Base-by-base conservation (phyloP, 2,888 invertebrate genomes). In the Ophion ventricosus region DNA sequence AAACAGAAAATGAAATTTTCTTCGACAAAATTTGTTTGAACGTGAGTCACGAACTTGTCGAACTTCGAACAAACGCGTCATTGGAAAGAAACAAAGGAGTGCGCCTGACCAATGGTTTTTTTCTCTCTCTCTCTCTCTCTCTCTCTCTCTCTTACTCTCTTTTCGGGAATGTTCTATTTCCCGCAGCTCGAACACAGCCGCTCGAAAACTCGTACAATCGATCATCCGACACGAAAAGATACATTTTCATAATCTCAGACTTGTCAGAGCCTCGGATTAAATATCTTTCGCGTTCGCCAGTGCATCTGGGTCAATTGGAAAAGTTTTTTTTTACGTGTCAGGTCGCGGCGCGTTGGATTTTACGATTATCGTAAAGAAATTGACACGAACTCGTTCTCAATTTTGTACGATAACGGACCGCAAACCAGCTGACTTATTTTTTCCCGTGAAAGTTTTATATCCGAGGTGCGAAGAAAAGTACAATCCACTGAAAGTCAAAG, bases 231-330 rank as follows among this genome's bases (percentile, higher is more conserved):
- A 64, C 54, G 75, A 35, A 64, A 49, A 23, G 63, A 26, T 54
- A 64, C 61, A 54, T 56, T 70, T 70, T 29, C 40, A 64, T 26
- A 11, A 35, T 57, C 57, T 79, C 35, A 17, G 11, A 17, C 63
- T 63, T n/a, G 54, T 56, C 23, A 10, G 23, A 8, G 73, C 40
- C 40, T 40, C 23, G 72, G n/a, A 63, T 57, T 59, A 40, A 79
- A 61, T 63, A 64, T 67, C 26, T 72, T 29, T 70, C 25, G 57
- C 11, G 14, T 26, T 43, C 29, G 64, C 35, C 10, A 40, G 56
- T 72, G 64, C 35, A 79, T 79, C 63, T 70, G 79, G 79, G 79
- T 79, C 63, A 70, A 40, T 25, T 56, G 56, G 26, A 63, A 79
- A 70, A 72, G 61, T 79, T n/a, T 79, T 56, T 49, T 61, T 69